phyloP scores from a whole-genome alignment of 2,113 vertebrate genomes.

The Sinocyclocheilus anshuiensis region DNA sequence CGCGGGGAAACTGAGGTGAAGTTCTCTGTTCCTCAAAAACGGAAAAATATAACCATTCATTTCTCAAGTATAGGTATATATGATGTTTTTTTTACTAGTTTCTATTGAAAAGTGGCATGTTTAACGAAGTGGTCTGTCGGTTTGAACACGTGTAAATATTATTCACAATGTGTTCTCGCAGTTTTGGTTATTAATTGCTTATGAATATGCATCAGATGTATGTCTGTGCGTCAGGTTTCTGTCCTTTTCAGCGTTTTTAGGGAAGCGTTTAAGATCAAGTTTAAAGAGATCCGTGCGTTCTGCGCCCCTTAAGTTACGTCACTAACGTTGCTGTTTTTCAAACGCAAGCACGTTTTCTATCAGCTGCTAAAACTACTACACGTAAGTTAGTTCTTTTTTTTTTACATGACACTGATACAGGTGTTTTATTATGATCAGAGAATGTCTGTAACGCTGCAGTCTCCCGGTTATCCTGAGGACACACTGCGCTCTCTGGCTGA shows the following conservation, averaged over 20 bases:
- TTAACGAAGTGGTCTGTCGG: neutral
- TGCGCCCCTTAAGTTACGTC: neutral
- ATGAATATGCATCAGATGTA: neutral
- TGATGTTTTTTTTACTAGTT: neutral
- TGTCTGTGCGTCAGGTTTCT: neutral
- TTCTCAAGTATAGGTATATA: neutral
- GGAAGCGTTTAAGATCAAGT: neutral
- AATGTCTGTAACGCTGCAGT: slow-evolving; percentile 49
- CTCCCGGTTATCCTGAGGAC: slow-evolving; percentile 74
- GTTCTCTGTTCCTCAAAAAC: neutral
- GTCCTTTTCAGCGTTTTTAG: too few relatives aligned
- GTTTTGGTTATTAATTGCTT: neutral
- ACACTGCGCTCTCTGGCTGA: slow-evolving; percentile 71
- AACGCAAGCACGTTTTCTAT: neutral
- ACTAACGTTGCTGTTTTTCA: neutral
- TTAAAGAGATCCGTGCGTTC: neutral
- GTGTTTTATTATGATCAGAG: neutral
- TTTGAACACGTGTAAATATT: slow-evolving; percentile 6
- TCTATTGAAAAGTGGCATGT: neutral
- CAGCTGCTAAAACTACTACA: neutral
- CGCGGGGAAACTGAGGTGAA: slow-evolving; percentile 23
- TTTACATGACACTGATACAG: neutral
- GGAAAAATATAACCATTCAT: neutral
- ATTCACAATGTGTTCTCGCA: neutral
- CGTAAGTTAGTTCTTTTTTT: neutral